Evolutionary conservation across 2,113 vertebrate genomes (phyloP).

Genomic region (Nycticebus coucang): DNA sequence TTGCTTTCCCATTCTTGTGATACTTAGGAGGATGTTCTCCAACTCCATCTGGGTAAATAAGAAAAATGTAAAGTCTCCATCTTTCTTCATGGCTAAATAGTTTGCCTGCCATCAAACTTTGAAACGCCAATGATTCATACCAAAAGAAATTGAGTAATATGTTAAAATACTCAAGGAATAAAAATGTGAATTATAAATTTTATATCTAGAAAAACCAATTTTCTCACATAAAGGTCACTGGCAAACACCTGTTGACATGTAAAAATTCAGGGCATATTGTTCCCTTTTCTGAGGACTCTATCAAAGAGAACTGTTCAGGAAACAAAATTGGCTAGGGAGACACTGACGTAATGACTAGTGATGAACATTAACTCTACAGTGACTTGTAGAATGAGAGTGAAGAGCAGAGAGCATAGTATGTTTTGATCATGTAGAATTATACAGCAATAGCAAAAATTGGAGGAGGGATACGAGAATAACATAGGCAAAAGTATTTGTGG

Average conservation of each 20-base stretch:
- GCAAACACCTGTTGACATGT: background rate
- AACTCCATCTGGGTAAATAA: too few species aligned
- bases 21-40: too few species aligned
- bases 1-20: too few species aligned
- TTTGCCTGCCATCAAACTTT: background rate
- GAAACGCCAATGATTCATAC: background rate
- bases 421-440: background rate
- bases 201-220: background rate
- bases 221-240: background rate
- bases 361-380: background rate
- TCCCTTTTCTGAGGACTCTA: background rate
- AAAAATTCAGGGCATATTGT: background rate
- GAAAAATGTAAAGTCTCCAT: too few species aligned
- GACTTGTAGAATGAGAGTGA: background rate
- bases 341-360: background rate
- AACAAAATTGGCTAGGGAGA: background rate
- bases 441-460: background rate
- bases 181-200: background rate
- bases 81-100: too few species aligned
- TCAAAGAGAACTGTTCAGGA: background rate
- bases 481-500: background rate
- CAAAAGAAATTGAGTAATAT: background rate
- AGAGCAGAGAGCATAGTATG: background rate
- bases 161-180: background rate
- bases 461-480: background rate